Evolutionary conservation across 2,113 vertebrate genomes (phyloP).

Genomic region (Tringa solitaria): DNA sequence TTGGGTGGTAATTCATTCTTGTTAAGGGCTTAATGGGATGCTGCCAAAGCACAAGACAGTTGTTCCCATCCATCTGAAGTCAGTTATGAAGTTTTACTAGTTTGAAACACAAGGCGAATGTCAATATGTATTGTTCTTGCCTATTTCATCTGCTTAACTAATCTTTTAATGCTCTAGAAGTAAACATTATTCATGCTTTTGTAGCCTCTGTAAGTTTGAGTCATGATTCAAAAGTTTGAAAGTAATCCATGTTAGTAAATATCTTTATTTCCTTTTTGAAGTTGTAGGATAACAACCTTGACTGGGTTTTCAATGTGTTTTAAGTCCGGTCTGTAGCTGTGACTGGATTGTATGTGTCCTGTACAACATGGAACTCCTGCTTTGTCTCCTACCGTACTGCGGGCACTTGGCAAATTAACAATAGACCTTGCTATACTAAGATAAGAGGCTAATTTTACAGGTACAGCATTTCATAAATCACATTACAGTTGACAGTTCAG

Average conservation of each 20-base stretch:
- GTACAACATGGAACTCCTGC: not conserved
- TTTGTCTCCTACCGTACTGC: not conserved
- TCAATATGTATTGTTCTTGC: not conserved
- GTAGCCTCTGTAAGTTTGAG: not conserved
- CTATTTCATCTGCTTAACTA: not conserved
- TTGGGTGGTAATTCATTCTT: not conserved
- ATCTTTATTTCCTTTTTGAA: not conserved
- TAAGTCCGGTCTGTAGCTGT: not conserved
- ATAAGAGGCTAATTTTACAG: conserved; percentile 55
- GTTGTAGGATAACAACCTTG: not conserved
- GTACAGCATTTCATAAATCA: conserved; percentile 28
- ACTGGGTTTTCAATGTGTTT: not conserved
- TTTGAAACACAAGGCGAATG: not conserved
- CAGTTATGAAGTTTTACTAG: not conserved
- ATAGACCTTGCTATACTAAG: conserved; percentile 17
- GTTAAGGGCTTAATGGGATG: not conserved
- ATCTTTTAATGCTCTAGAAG: not conserved
- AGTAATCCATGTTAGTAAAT: not conserved
- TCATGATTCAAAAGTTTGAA: not conserved
- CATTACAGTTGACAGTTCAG: conserved; percentile 10
- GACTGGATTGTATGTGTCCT: not conserved
- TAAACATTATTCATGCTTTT: not conserved
- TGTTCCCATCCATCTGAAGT: not conserved
- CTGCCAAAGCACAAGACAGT: not conserved
- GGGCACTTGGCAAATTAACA: not conserved